Percentiles rank a stretch among this genome's conserved stretches.
Evolutionary conservation across 2,888 invertebrate species (phyloP).

Genomic region (Orchesellides sinensis): DNA sequence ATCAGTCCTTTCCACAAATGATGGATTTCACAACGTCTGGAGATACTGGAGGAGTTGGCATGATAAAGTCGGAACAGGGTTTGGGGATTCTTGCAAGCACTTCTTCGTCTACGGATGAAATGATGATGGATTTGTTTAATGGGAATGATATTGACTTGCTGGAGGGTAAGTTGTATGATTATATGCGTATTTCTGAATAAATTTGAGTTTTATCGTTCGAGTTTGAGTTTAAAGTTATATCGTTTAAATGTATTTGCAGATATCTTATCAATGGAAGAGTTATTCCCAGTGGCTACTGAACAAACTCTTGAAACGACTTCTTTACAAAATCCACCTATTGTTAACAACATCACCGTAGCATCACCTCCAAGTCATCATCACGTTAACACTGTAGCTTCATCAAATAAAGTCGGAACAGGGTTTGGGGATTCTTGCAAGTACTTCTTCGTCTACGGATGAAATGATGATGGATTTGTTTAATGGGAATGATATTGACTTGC

Average conservation of each 20-base stretch:
- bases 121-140: slow-evolving; percentile 56
- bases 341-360: too few relatives aligned
- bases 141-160: slow-evolving; percentile 46
- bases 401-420: background rate
- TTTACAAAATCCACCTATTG: too few relatives aligned
- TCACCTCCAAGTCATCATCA: too few relatives aligned
- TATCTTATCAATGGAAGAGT: slow-evolving; percentile 49
- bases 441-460: slow-evolving; percentile 45
- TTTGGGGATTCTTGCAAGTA: background rate
- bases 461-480: slow-evolving; percentile 57
- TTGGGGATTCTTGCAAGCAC: background rate
- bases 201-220: too few relatives aligned
- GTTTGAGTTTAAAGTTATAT: background rate
- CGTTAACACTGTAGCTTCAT: background rate
- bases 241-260: slow-evolving; percentile 6
- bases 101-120: slow-evolving; percentile 47
- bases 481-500: slow-evolving; percentile 41
- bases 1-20: background rate
- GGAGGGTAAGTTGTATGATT: slow-evolving; percentile 24
- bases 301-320: background rate
- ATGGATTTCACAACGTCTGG: background rate
- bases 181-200: too few relatives aligned
- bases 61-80: background rate
- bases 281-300: slow-evolving; percentile 15
- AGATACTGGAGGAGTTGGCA: background rate